Evolutionary conservation across 2,888 invertebrate species (phyloP), one percentile per base, ranked within the genome.

Genomic region (Pheosia tremula): DNA sequence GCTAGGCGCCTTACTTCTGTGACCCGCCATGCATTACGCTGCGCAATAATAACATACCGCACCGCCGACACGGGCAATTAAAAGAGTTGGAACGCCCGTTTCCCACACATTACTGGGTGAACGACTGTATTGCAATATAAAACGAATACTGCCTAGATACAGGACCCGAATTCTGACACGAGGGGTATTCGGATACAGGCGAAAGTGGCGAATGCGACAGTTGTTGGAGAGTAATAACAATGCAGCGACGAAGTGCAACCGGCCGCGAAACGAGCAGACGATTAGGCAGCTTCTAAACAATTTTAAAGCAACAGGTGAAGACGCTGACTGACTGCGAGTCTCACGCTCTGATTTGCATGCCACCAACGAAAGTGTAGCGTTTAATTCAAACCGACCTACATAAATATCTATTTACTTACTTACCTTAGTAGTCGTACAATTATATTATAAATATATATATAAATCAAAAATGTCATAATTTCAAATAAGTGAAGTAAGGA

Each of bases 261-360:
- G 71, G 68, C 77, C 72, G 77, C 75, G 76, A 79, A 84, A 75
- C 77, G 72, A 73, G 65, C 69, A 68, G 69, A 60, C 71, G 67
- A 73, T 77, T 75, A 75, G 77, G 66, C 71, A 73, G 77, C 79
- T 83, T 80, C 72, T 72, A 79, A 81, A 81, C 77, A 77, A 79
- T 81, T 82, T 81, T 70, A 81, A 24, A 24, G 24, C 80, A 80
- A 73, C 66, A 74, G 79, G 77, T 75, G 81, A 79, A 80, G 82
- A 81, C 79, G 74, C 69, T 63, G 62, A 74, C 75, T 73, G 74
- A 74, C 80, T 78, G 74, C 79, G 58, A 59, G 63, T 76, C 81
- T 86, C 89, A 89, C 87, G 90, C 88, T 91, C 90, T 88, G 88
- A 87, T 91, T 90, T 91, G 87, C 89, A 90, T 90, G 86, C 85